Evolutionary conservation across 2,888 invertebrate species (phyloP).

Genomic region (Allygus modestus): DNA sequence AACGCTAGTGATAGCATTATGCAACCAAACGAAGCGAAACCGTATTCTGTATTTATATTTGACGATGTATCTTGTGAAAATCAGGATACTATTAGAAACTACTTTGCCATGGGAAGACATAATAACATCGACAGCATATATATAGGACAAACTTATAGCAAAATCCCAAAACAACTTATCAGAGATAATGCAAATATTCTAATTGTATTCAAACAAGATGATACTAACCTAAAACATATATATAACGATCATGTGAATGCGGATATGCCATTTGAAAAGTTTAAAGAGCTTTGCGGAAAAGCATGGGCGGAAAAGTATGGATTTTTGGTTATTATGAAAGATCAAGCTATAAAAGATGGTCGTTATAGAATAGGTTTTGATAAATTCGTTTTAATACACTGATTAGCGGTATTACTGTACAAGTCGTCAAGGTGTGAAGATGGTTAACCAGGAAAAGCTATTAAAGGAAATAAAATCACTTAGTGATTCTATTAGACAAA

Average conservation of each 20-base stretch:
- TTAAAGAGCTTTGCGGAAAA: slow-evolving; percentile 70
- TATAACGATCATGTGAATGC: slow-evolving; percentile 65
- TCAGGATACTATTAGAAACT: slow-evolving; percentile 41
- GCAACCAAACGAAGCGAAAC: slow-evolving; percentile 47
- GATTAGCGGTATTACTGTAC: background rate
- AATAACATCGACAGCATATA: slow-evolving; percentile 58
- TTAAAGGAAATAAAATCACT: slow-evolving; percentile 23
- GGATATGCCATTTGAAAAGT: slow-evolving; percentile 66
- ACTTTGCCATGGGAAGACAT: slow-evolving; percentile 60
- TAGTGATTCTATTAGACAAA: slow-evolving; percentile 52
- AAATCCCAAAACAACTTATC: slow-evolving; percentile 72
- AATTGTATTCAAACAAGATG: slow-evolving; percentile 73
- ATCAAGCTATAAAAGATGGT: slow-evolving; percentile 69
- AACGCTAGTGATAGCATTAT: slow-evolving; percentile 47
- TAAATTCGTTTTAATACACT: slow-evolving; percentile 62
- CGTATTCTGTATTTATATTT: slow-evolving; percentile 61
- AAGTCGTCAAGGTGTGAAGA: background rate
- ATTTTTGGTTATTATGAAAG: slow-evolving; percentile 67
- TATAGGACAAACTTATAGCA: slow-evolving; percentile 59
- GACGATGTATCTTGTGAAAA: slow-evolving; percentile 60
- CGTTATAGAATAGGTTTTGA: slow-evolving; percentile 72
- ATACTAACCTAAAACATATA: slow-evolving; percentile 72
- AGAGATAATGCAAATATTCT: slow-evolving; percentile 73
- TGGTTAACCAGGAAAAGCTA: slow-evolving; percentile 14
- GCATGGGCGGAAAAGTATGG: slow-evolving; percentile 70